A percentile compares a stretch with the other conserved stretches of the same genome.
Evolutionary conservation across 2,113 vertebrate species (phyloP).

Genomic region (Pseudorasbora parva): DNA sequence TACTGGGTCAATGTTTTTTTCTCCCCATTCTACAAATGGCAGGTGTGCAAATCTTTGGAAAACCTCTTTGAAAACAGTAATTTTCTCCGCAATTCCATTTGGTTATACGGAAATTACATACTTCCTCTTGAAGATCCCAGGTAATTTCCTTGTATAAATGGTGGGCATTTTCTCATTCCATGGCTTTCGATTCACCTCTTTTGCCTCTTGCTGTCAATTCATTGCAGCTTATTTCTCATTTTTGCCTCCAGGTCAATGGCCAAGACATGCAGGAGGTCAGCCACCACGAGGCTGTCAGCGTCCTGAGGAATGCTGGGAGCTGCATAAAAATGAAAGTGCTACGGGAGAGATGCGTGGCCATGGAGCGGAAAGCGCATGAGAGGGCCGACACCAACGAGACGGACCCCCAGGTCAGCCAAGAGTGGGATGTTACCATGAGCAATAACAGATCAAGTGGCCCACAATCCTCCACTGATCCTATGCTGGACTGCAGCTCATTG

Average conservation of each 20-base stretch:
- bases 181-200: constrained; percentile 3
- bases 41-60: neutral
- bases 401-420: constrained; percentile 20
- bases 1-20: no score
- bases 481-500: constrained; percentile 35
- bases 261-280: constrained; percentile 69
- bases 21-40: no score
- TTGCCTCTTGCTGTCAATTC: neutral
- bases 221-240: constrained; percentile 26
- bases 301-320: constrained; percentile 75
- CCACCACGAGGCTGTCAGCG: constrained; percentile 73
- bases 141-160: neutral
- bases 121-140: neutral
- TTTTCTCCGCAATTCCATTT: neutral
- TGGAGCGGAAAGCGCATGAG: neutral
- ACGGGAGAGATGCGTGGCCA: constrained; percentile 58
- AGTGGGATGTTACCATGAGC: constrained; percentile 29
- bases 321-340: constrained; percentile 76
- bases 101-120: neutral
- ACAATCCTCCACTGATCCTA: constrained; percentile 26
- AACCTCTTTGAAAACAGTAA: neutral
- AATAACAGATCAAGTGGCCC: constrained; percentile 2
- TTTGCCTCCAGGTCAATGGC: constrained; percentile 73
- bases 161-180: neutral
- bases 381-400: constrained; percentile 29